These are phyloP conservation scores for Pissodes strobi DNA, from an alignment of 1,140 invertebrate species.

Conservation along the genomic window DNA sequence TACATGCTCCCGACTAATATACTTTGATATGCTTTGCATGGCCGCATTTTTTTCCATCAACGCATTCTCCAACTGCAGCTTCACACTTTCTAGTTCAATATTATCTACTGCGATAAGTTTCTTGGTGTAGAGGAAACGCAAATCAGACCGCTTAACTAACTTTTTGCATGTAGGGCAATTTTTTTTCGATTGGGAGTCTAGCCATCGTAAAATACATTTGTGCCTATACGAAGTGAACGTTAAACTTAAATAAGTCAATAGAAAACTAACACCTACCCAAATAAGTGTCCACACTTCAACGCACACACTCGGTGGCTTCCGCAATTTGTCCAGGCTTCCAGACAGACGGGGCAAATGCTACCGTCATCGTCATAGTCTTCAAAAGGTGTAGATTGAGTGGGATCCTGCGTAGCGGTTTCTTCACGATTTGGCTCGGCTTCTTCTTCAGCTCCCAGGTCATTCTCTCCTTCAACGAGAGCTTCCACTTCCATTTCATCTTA, in stretches of 20 bases:
- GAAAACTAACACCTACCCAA: no score
- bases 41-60: conserved; percentile 57
- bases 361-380: conserved; percentile 67
- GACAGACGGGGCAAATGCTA: conserved; percentile 82
- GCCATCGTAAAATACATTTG: conserved; percentile 83
- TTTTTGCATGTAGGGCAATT: conserved; percentile 87
- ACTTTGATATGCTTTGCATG: conserved; percentile 56
- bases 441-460: no score
- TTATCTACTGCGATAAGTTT: conserved; percentile 59
- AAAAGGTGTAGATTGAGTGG: not conserved
- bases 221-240: conserved; percentile 83
- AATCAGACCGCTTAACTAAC: conserved; percentile 68
- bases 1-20: conserved; percentile 48
- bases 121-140: conserved; percentile 69
- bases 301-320: conserved; percentile 81
- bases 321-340: conserved; percentile 84
- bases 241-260: no score
- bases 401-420: not conserved
- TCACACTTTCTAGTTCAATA: conserved; percentile 59
- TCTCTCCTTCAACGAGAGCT: no score
- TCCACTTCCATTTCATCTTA: no score
- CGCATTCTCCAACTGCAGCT: conserved; percentile 58
- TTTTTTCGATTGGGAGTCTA: conserved; percentile 59
- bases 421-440: no score
- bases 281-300: conserved; percentile 89